Conservation (phyloP, 2,113 vertebrate genomes). For the Eubucco bourcierii region DNA sequence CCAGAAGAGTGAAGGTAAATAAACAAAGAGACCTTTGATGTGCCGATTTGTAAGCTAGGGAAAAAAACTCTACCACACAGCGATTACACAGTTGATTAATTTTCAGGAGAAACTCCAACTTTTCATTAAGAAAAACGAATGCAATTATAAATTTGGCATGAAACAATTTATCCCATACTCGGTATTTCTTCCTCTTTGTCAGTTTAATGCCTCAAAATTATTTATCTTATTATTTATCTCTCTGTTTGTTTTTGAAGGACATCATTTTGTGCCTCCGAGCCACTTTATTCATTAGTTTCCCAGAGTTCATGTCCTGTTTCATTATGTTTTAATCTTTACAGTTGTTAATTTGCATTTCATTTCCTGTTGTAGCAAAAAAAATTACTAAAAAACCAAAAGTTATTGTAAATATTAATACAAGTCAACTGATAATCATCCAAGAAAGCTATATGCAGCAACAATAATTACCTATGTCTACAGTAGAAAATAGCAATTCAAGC, state of each 20-base stretch:
- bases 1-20: background rate
- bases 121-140: constrained; percentile 33
- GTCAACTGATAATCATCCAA: constrained; percentile 41
- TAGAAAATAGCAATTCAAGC: background rate
- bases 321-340: constrained; percentile 75
- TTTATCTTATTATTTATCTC: constrained; percentile 62
- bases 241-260: constrained; percentile 64
- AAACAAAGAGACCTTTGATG: background rate
- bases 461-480: background rate
- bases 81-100: constrained; percentile 33
- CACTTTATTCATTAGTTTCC: constrained; percentile 75
- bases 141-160: constrained; percentile 34
- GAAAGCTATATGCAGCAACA: background rate
- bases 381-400: constrained; percentile 16
- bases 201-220: constrained; percentile 39
- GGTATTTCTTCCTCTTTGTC: background rate
- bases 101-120: constrained; percentile 6
- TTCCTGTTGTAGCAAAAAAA: constrained; percentile 53
- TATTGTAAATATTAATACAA: constrained; percentile 74
- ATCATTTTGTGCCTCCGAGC: constrained; percentile 60
- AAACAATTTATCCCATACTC: constrained; percentile 17
- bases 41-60: background rate
- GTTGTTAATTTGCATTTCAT: constrained; percentile 78
- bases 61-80: background rate
- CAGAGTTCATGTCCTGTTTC: constrained; percentile 69